Base-by-base conservation (phyloP, 2,888 invertebrate species). In the Catocala nupta region DNA sequence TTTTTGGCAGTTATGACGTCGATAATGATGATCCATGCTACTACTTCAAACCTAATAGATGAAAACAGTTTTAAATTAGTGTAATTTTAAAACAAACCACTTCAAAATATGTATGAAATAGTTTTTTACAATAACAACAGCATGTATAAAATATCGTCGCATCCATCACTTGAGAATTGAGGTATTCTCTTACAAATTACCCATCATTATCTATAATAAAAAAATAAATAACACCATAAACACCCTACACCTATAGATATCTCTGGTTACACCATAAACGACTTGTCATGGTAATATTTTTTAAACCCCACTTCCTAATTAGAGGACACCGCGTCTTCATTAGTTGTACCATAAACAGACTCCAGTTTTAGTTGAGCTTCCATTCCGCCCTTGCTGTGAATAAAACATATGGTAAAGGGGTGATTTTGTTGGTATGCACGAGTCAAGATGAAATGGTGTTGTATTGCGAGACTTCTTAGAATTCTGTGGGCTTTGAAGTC, bases 281-380 rank as follows among this genome's bases (percentile, higher is more conserved):
- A 70, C 78, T 79, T 82, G 81, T 82, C 84, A 79, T 79, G 72
- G 71, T 73, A 76, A 79, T 78, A 80, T 73, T 69, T 63, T 70
- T 77, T 69, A 67, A 63, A 68, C 74, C 69, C 68, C 73, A 74
- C 50, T 45, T 66, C 77, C 71, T 81, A 83, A 83, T 83, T 83
- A 81, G 77, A 81, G 63, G 78, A 70, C 34, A 68, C 83, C 82
- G 83, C 80, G 61, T 78, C 76, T 75, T 76, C 70, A 80, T 77
- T 65, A 73, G 68, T 70, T 64, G 58, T 57, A 63, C 67, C 66
- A 75, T 77, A 80, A 56, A 58, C 6, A 0, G 0, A 4, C 12
- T 50, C 80, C 76, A 77, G 33, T 60, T n/a, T 67, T 12, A 6
- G 0, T 25, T 52, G 73, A 52, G 5, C 74, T 60, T 0, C 39